phyloP scores from a whole-genome alignment of 2,113 vertebrate species.

The Uria aalge region DNA sequence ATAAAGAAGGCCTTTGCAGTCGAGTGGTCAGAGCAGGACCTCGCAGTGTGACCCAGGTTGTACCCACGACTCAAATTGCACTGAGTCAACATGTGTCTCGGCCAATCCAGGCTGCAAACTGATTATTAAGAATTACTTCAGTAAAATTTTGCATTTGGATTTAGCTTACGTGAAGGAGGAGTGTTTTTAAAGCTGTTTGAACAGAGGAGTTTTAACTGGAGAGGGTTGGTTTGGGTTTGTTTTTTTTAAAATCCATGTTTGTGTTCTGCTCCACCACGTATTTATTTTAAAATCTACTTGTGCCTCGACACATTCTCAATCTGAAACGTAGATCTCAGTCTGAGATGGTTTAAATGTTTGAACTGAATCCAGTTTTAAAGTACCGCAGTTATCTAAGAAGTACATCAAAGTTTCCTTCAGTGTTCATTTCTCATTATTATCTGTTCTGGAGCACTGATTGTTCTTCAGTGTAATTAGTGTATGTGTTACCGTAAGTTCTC shows the following conservation, averaged over 20 bases:
- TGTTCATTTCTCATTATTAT: constrained; percentile 59
- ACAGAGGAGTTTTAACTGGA: background rate
- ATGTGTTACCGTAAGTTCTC: background rate
- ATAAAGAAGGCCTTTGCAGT: background rate
- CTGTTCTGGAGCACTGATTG: constrained; percentile 30
- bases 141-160: background rate
- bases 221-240: background rate
- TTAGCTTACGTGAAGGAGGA: background rate
- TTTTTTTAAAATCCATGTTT: background rate
- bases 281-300: constrained; percentile 55
- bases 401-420: constrained; percentile 47
- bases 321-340: constrained; percentile 37
- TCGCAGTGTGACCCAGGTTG: background rate
- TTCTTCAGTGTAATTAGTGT: constrained; percentile 4
- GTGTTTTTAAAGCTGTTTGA: background rate
- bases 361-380: constrained; percentile 47
- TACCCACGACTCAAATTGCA: background rate
- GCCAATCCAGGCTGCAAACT: background rate
- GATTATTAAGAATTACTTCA: background rate
- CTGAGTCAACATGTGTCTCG: background rate
- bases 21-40: background rate
- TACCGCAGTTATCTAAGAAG: constrained; percentile 56
- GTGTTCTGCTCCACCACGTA: background rate
- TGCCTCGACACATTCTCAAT: constrained; percentile 49
- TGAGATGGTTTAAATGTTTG: constrained; percentile 46